Evolutionary conservation across 2,888 invertebrate genomes (phyloP), one percentile per base, ranked within the genome.

Genomic region (Aphrophora alni): DNA sequence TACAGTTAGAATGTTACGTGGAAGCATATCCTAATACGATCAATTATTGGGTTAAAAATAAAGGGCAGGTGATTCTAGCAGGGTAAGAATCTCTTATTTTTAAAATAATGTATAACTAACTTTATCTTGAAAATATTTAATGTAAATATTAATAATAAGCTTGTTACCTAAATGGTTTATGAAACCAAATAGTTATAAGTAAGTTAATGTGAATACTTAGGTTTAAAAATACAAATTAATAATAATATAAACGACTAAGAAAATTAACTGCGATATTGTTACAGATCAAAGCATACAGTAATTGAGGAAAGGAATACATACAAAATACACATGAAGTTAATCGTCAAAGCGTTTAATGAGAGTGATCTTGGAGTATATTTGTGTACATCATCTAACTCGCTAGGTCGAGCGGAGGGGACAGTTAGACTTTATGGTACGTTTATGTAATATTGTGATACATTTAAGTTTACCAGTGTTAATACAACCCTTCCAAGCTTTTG

Each of bases 1-100:
- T 97, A 44, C 93, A 94, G 86, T 89, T 97, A 72, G 94, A 95
- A 87, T 97, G 97, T 87, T 93, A 94, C 88, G 96, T 97, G 80
- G 97, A 97, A 87, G 96, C 97, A 0, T 95, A 94, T 86, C 97
- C 97, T 86, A 90, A 90, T 86, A 91, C 93, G 79, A 91, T 92
- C 87, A 92, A 95, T 89, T 95, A 95, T 88, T 95, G 95, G 95
- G 92, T 94, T 86, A 95, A 93, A 89, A 94, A 94, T 87, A 89
- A 93, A 81, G 91, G 91, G 24, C 95, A 95, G 88, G 95, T 95
- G 94, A 89, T 95, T n/a, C 89, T 95, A 21, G 94, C 95, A 87
- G 95, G 95, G 95, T 95, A 88, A 91, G 92, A 88, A 71, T 72
- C 51, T 33, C n/a, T n/a, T n/a, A n/a, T n/a, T 1, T 27, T 44